Percentiles rank a stretch among this genome's conserved stretches.
Conservation (phyloP, 92 coral and sea anemone species). For the Zoanthus sociatus region DNA sequence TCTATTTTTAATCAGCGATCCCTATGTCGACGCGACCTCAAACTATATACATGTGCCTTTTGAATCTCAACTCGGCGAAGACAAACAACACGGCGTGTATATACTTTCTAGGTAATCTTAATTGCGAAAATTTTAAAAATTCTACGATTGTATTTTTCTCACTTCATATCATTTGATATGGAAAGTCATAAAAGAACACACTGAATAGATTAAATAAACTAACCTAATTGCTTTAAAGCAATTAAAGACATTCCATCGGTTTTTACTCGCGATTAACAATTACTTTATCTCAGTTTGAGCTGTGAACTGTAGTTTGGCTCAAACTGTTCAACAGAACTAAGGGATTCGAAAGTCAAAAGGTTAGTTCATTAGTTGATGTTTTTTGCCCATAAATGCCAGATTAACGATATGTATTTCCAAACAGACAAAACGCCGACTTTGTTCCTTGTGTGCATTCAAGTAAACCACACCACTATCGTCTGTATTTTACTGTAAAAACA, state of each 20-base stretch:
- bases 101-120: no score
- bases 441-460: neutral
- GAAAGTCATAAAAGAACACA: neutral
- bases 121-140: no score
- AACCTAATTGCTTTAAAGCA: constrained; percentile 23
- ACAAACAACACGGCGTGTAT: no score
- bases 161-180: neutral
- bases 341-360: neutral
- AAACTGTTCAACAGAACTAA: neutral
- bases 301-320: neutral
- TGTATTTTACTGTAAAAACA: neutral
- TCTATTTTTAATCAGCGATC: no score
- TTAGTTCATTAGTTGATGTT: neutral
- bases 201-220: constrained; percentile 16
- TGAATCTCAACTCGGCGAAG: no score
- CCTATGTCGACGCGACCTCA: no score
- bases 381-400: neutral
- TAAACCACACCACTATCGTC: constrained; percentile 2
- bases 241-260: constrained; percentile 27
- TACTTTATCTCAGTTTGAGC: neutral
- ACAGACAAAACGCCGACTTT: neutral
- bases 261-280: neutral
- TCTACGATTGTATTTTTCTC: neutral
- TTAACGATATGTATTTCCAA: neutral
- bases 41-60: no score